Evolutionary conservation across 2,888 invertebrate species (phyloP).

Genomic region (Drosophila leonis): DNA sequence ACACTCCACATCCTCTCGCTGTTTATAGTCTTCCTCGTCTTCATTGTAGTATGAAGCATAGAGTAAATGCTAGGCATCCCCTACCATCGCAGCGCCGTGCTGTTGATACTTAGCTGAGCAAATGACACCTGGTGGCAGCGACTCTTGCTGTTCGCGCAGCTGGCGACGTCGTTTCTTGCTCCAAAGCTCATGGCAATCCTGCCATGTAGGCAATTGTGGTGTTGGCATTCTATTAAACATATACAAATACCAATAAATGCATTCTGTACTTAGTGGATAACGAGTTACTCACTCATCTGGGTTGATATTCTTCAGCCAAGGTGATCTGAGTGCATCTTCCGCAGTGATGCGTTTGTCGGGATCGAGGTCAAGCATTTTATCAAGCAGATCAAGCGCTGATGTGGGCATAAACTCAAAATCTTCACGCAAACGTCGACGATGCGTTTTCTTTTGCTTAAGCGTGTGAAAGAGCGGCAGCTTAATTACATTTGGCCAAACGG

Average conservation of each 20-base stretch:
- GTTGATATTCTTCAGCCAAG: conserved; percentile 96
- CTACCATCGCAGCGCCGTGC: conserved; percentile 70
- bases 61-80: conserved; percentile 79
- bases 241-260: conserved; percentile 33
- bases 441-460: conserved; percentile 95
- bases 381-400: conserved; percentile 94
- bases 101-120: conserved; percentile 73
- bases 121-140: conserved; percentile 65
- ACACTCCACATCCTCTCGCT: conserved; percentile 59
- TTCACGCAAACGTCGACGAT: conserved; percentile 95
- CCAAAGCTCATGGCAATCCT: conserved; percentile 99
- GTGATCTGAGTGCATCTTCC: conserved; percentile 95
- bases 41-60: conserved; percentile 64
- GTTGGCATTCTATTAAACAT: conserved; percentile 89
- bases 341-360: conserved; percentile 97
- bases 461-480: conserved; percentile 96
- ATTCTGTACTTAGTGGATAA: not conserved
- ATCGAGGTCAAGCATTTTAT: conserved; percentile 98
- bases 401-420: conserved; percentile 97
- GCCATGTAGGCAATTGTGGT: conserved; percentile 95
- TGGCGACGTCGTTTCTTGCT: conserved; percentile 97
- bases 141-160: conserved; percentile 89
- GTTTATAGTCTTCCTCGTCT: conserved; percentile 55
- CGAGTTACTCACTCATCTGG: conserved; percentile 92
- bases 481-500: conserved; percentile 98